Conservation (phyloP, 2,888 invertebrate species). For the Tridacna gigas region DNA sequence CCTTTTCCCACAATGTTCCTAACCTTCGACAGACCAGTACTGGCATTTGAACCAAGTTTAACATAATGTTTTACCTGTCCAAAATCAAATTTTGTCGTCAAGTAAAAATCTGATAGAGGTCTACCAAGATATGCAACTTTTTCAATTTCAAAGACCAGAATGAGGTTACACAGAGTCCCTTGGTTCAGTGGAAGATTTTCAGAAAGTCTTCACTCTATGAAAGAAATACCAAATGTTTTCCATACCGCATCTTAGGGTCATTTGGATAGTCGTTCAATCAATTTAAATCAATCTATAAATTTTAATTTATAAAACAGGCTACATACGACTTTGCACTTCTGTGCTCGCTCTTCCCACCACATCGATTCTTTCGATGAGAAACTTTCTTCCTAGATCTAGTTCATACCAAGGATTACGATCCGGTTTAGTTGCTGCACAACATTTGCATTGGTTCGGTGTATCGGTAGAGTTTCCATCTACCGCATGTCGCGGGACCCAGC, state of each 20-base stretch:
- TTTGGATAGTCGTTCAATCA: not conserved
- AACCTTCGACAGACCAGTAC: too few relatives aligned
- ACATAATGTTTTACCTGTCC: too few relatives aligned
- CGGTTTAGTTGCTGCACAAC: not conserved
- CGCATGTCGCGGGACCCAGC: not conserved
- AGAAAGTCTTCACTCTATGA: not conserved
- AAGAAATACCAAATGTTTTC: too few relatives aligned
- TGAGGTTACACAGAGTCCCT: too few relatives aligned
- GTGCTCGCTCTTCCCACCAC: not conserved
- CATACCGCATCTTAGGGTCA: not conserved
- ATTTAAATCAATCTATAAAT: not conserved
- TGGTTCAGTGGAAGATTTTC: too few relatives aligned
- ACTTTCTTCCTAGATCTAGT: not conserved
- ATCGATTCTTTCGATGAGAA: not conserved
- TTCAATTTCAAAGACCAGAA: too few relatives aligned
- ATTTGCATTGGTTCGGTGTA: not conserved
- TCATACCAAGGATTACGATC: not conserved
- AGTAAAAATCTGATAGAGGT: not conserved
- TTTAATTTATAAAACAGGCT: not conserved
- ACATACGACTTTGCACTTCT: not conserved
- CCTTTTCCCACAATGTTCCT: too few relatives aligned
- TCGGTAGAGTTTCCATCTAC: not conserved
- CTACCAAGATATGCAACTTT: not conserved
- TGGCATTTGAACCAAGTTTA: too few relatives aligned
- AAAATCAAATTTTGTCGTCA: too few relatives aligned